Evolutionary conservation across 2,113 vertebrate species (phyloP).

Genomic region (Nothocercus nigrocapillus): DNA sequence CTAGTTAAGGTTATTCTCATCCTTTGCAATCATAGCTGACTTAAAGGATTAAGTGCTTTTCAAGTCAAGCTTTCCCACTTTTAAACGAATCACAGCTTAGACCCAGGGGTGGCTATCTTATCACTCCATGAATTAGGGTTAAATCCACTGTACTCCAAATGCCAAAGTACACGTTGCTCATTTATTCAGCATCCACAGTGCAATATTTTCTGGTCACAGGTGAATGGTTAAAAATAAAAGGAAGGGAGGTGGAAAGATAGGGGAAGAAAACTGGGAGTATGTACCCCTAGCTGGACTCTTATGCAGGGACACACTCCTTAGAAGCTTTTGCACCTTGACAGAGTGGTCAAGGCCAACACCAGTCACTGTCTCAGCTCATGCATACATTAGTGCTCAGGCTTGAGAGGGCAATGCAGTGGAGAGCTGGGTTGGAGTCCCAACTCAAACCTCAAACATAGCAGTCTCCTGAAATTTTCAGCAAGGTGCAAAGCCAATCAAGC

Average conservation of each 20-base stretch:
- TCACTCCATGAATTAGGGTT: not conserved
- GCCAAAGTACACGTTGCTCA: not conserved
- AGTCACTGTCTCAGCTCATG: not conserved
- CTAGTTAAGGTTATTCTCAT: not conserved
- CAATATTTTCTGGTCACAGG: constrained; percentile 43
- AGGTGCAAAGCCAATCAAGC: not conserved
- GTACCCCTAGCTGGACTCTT: accelerated
- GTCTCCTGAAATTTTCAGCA: not conserved
- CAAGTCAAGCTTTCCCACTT: not conserved
- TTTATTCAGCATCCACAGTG: not conserved
- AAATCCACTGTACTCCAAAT: not conserved
- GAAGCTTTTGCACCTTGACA: not conserved
- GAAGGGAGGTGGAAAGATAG: not conserved
- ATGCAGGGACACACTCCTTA: not conserved
- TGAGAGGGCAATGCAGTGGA: not conserved
- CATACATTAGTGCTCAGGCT: not conserved
- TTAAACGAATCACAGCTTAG: not conserved
- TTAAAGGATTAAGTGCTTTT: not conserved
- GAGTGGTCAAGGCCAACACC: not conserved
- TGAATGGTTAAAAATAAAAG: constrained; percentile 36
- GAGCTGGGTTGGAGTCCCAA: not conserved
- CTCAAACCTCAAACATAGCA: not conserved
- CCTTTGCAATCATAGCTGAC: not conserved
- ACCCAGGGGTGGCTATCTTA: not conserved
- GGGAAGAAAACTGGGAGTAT: not conserved